These are phyloP conservation scores for Aspidoscelis tigris DNA, from an alignment of 2,113 vertebrate species.

Conservation along the genomic window DNA sequence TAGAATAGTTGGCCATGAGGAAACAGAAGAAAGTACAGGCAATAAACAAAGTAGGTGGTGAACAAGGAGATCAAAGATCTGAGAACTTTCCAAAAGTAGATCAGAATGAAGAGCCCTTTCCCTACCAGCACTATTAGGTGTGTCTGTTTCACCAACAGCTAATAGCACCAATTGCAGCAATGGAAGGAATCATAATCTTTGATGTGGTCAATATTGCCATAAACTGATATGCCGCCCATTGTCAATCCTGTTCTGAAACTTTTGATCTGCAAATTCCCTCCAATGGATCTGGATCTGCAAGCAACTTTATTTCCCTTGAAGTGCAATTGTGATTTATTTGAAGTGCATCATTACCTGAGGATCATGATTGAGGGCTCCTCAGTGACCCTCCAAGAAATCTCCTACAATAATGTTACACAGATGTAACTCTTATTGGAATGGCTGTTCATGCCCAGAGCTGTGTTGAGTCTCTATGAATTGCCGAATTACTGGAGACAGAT, in stretches of 20 bases:
- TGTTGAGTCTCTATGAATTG: constrained; percentile 50
- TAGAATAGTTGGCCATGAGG: too few species aligned
- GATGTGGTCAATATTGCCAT: background rate
- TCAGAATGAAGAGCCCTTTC: too few species aligned
- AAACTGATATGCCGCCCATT: background rate
- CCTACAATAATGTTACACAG: constrained; percentile 14
- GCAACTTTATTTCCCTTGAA: constrained; percentile 36
- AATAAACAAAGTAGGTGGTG: too few species aligned
- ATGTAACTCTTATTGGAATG: constrained; percentile 37
- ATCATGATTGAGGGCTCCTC: background rate
- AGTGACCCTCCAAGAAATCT: constrained; percentile 24
- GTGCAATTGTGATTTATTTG: constrained; percentile 35
- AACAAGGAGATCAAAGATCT: too few species aligned
- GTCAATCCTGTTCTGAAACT: background rate
- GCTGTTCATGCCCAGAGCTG: constrained; percentile 16
- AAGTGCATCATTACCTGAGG: constrained; percentile 40
- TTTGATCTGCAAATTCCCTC: constrained; percentile 8
- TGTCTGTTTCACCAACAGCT: background rate
- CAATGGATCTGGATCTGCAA: background rate
- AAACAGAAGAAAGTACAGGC: too few species aligned
- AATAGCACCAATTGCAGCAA: background rate
- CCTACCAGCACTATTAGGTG: too few species aligned
- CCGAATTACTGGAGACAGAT: constrained; percentile 54
- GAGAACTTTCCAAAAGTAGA: too few species aligned
- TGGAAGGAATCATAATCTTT: background rate